Base-by-base conservation (phyloP, 2,113 vertebrate genomes). In the Gymnarchus niloticus region DNA sequence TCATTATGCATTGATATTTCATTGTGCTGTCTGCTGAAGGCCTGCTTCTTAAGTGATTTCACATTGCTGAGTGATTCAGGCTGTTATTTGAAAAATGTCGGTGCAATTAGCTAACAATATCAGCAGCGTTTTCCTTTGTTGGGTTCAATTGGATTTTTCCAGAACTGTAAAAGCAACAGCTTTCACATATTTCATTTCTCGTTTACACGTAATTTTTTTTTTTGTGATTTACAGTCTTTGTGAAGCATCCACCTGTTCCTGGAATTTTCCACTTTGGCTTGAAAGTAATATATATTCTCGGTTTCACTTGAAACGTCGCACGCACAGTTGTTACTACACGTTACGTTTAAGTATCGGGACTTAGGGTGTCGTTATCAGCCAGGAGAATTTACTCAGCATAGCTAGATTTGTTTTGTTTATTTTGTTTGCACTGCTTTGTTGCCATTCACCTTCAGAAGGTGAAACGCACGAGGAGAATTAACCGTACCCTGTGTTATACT, bases 21-120 rank as follows among this genome's bases (percentile, higher is more conserved):
- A 89, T 85, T 86, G 86, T 84, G 88, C 87, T 57, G 83, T 69
- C 87, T 85, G 69, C 87, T 82, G 88, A 88, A 84, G 86, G 73
- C 85, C 10, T 28, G 73, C 51, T 73, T 73, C 81, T 57, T 21
- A 84, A 88, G 87, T 88, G 65, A 89, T 91, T 88, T 87, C 87
- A 86, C 88, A 85, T 87, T 49, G 86, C 81, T 61, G 17, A 37
- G 59, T 87, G 86, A 87, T 56, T 89, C 56, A 83, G 57, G 56
- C 83, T 84, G 88, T 87, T 87, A 89, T 87, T 87, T 48, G 86
- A 88, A 88, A 88, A 87, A 81, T 77, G 52, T 86, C 81, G 33
- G 37, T 76, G 33, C 81, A 84, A 87, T 85, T 81, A 85, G 85
- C 87, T 88, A 90, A 88, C 88, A 88, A 86, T 87, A 88, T 88